Base-by-base conservation (phyloP, 2,888 invertebrate genomes). In the Spilarctia lutea region DNA sequence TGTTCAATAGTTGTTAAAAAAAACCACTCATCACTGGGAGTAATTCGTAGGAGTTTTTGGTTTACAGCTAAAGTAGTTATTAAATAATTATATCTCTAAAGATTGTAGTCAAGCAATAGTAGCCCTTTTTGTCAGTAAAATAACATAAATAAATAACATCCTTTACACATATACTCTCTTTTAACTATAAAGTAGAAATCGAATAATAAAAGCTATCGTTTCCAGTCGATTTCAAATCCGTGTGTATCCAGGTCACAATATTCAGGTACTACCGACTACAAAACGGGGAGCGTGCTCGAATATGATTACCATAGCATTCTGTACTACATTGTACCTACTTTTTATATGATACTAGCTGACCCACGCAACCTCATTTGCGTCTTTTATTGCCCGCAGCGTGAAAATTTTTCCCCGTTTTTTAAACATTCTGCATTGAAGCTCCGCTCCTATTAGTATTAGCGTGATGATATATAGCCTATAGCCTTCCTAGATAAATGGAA, bases 261-360 rank as follows among this genome's bases (percentile, higher is more conserved):
- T 76, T 84, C 81, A 76, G 81, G 86, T 87, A 87, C 85, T 81
- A 80, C 75, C 79, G 80, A 85, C 83, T 83, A 84, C 80, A 85
- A 86, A 85, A 84, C 77, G 79, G 85, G 79, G 78, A 87, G 84
- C 86, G 84, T 85, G 83, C 88, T 87, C 78, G 84, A 88, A 87
- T 85, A 85, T 87, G 89, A 89, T 88, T 88, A 89, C 85, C 83
- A 75, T 76, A 81, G 82, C 81, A 83, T 87, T 86, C 83, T 76
- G 79, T 83, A 76, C 79, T 81, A 77, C 83, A 84, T 85, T 85
- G 81, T 84, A 82, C 79, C 65, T 67, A 72, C 27, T 76, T 77
- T 79, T 79, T 79, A 74, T 33, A 69, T 80, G n/a, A n/a, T n/a
- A n/a, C n/a, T n/a, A n/a, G n/a, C n/a, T n/a, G n/a, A n/a, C n/a